These are phyloP conservation scores for Thalpophila matura DNA, from an alignment of 2,888 invertebrate species.

Conservation along the genomic window DNA sequence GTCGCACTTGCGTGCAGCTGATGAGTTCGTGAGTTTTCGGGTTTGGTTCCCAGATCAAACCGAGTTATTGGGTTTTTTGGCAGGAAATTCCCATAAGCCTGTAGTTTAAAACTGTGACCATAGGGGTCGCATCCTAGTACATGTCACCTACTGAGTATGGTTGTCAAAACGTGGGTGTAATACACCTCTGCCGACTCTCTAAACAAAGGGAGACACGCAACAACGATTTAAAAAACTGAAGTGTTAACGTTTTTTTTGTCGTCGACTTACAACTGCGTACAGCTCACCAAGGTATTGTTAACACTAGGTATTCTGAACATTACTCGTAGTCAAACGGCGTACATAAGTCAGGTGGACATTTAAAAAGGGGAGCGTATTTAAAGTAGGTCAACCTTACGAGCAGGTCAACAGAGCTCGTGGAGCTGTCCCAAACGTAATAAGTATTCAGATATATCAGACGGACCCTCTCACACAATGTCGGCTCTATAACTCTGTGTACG, in stretches of 20 bases:
- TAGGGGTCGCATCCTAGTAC: too few species aligned
- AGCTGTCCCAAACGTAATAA: constrained; percentile 52
- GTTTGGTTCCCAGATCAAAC: too few species aligned
- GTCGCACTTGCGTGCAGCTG: too few species aligned
- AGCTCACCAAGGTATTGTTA: constrained; percentile 3
- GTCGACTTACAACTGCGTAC: neutral
- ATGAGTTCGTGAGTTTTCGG: too few species aligned
- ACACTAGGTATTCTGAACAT: constrained; percentile 18
- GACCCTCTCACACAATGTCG: constrained; percentile 33
- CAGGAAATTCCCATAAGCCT: too few species aligned
- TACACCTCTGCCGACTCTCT: too few species aligned
- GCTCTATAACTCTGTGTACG: neutral
- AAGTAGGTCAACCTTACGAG: constrained; percentile 49
- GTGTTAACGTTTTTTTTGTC: neutral
- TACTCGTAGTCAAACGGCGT: constrained; percentile 28
- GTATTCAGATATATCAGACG: constrained; percentile 40
- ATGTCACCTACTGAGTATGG: too few species aligned
- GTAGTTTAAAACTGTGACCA: too few species aligned
- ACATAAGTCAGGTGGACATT: constrained; percentile 30
- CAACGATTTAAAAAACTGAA: too few species aligned
- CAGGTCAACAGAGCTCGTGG: constrained; percentile 45
- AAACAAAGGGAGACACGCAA: too few species aligned
- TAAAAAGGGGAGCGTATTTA: constrained; percentile 39
- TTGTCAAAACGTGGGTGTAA: too few species aligned
- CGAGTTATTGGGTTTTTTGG: too few species aligned